Conservation (phyloP, 2,113 vertebrate genomes). For the Monarcha castaneiventris region DNA sequence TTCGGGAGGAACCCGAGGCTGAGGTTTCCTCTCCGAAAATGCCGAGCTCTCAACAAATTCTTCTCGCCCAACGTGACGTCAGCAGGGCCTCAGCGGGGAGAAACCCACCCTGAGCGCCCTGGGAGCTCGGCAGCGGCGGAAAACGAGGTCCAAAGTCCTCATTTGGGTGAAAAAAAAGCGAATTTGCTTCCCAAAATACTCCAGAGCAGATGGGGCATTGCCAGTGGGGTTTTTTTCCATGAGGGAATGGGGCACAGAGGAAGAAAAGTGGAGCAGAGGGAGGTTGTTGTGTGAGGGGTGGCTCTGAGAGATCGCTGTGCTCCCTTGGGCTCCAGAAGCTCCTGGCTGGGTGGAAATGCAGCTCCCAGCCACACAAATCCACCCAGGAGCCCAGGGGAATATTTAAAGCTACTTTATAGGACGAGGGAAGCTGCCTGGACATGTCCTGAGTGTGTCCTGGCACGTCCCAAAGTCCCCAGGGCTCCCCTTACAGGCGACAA, state of each 20-base stretch:
- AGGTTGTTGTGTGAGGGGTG: background rate
- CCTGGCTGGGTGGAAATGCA: background rate
- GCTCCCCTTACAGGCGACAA: background rate
- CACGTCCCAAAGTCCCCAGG: background rate
- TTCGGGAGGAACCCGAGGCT: background rate
- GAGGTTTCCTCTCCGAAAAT: background rate
- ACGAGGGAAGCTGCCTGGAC: background rate
- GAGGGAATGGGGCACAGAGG: background rate
- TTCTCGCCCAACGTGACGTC: background rate
- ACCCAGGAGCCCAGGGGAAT: background rate
- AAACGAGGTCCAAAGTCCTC: background rate
- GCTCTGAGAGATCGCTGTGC: background rate
- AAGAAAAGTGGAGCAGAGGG: background rate
- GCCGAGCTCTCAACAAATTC: background rate
- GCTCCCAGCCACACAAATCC: background rate
- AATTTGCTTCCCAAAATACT: background rate
- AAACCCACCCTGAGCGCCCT: background rate
- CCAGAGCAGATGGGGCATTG: background rate
- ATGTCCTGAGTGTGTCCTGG: background rate
- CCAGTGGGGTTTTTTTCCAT: background rate
- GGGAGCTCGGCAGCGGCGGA: background rate
- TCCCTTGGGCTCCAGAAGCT: background rate
- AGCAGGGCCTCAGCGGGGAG: background rate
- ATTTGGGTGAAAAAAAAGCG: background rate
- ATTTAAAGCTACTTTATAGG: background rate